Evolutionary conservation across 2,113 vertebrate species (phyloP).

Genomic region (Protomyctophum bolini): DNA sequence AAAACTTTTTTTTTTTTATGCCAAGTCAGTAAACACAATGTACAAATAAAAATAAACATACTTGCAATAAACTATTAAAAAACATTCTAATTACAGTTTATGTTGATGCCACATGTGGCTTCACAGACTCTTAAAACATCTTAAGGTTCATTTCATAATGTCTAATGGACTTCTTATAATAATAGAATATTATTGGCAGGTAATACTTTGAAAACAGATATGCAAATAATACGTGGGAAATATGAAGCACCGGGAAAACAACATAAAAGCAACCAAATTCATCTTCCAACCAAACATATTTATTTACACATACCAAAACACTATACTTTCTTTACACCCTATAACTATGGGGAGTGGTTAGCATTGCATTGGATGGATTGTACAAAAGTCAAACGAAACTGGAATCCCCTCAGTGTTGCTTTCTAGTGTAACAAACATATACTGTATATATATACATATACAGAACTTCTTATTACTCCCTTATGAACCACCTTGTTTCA

Average conservation of each 20-base stretch:
- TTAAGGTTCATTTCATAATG: slow-evolving; percentile 5
- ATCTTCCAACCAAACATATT: slow-evolving; percentile 4
- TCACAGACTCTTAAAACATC: not conserved
- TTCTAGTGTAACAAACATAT: not conserved
- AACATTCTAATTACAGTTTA: not conserved
- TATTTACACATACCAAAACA: slow-evolving; percentile 10
- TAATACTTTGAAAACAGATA: slow-evolving; percentile 35
- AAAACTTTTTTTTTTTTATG: not conserved
- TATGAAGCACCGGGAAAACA: slow-evolving; percentile 15
- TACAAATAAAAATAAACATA: slow-evolving; percentile 7
- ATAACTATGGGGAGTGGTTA: not conserved
- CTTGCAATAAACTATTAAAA: slow-evolving; percentile 16
- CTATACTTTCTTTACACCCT: not conserved
- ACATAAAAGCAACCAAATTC: slow-evolving; percentile 6
- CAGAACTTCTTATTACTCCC: not conserved
- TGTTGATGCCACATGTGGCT: not conserved
- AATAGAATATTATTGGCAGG: slow-evolving; percentile 43
- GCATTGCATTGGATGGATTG: slow-evolving; percentile 27
- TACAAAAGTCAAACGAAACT: slow-evolving; percentile 1
- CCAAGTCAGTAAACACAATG: slow-evolving; percentile 3
- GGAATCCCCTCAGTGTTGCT: not conserved
- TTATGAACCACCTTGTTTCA: too few relatives aligned
- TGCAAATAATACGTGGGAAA: slow-evolving; percentile 20
- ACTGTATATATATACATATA: too few relatives aligned
- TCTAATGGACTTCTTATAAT: slow-evolving; percentile 17